Evolutionary conservation across 2,113 vertebrate genomes (phyloP).

Genomic region (Varanus komodoensis): DNA sequence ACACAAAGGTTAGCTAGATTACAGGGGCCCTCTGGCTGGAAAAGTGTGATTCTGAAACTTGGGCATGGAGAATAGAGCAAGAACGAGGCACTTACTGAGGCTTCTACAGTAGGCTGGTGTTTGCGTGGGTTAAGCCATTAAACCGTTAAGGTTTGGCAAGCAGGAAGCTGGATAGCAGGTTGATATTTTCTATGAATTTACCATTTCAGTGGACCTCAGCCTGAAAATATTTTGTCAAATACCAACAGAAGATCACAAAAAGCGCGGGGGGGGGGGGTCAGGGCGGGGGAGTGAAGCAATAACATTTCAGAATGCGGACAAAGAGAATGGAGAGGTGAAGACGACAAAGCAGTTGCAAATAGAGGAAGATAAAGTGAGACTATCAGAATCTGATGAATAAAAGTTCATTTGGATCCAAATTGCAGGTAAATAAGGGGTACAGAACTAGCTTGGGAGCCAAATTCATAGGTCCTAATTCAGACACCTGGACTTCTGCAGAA

Average conservation of each 20-base stretch:
- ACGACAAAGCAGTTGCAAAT: too few species aligned
- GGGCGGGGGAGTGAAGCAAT: not conserved
- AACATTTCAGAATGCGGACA: not conserved
- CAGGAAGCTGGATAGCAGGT: not conserved
- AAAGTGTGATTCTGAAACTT: not conserved
- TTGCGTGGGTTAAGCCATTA: not conserved
- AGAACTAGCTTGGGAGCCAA: too few species aligned
- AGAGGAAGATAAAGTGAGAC: not conserved
- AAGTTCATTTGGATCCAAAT: not conserved
- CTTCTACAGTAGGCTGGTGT: not conserved
- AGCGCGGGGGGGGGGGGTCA: not conserved
- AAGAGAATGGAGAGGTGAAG: not conserved
- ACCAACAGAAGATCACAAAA: not conserved
- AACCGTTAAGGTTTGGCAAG: not conserved
- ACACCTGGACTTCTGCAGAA: too few species aligned
- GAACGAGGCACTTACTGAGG: not conserved
- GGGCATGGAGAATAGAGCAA: not conserved
- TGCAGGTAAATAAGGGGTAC: too few species aligned
- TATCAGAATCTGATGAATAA: not conserved
- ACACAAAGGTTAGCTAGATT: not conserved
- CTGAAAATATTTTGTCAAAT: not conserved
- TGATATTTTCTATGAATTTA: accelerated
- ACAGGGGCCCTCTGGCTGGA: accelerated
- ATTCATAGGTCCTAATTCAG: too few species aligned
- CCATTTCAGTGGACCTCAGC: not conserved